These are phyloP conservation scores for Psettodes erumei DNA, from an alignment of 2,113 vertebrate genomes.

Conservation along the genomic window DNA sequence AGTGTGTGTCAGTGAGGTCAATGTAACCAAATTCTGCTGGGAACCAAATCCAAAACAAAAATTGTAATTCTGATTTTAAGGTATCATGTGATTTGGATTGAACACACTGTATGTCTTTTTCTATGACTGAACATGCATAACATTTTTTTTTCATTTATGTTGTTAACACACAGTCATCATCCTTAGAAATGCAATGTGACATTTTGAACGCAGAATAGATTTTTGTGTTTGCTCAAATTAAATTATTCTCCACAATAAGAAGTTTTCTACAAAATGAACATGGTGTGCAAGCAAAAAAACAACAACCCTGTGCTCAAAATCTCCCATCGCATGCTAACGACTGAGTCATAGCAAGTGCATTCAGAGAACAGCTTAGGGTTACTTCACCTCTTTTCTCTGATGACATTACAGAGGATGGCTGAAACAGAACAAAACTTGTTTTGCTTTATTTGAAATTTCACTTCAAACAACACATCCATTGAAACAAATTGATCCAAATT, in stretches of 20 bases:
- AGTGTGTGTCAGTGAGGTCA: constrained; percentile 52
- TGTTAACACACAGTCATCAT: too few relatives aligned
- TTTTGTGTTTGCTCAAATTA: background rate
- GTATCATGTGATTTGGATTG: constrained; percentile 34
- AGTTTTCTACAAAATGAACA: background rate
- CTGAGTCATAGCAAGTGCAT: background rate
- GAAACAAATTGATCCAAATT: constrained; percentile 65
- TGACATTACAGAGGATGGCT: background rate
- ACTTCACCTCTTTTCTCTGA: constrained; percentile 1
- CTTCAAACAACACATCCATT: constrained; percentile 1
- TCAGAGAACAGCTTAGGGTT: background rate
- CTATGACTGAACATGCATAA: background rate
- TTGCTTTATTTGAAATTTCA: constrained; percentile 12
- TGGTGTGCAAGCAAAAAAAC: background rate
- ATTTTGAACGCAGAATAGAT: background rate
- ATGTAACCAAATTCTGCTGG: constrained; percentile 78
- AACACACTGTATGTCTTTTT: constrained; percentile 15
- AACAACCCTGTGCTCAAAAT: background rate
- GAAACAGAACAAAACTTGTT: background rate
- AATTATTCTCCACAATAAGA: background rate
- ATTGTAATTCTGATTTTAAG: constrained; percentile 27
- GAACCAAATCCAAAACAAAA: constrained; percentile 72
- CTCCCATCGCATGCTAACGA: background rate
- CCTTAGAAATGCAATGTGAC: background rate
- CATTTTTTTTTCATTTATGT: constrained; percentile 12